Conservation (phyloP, 2,888 invertebrate species). For the Rhagonycha lutea region DNA sequence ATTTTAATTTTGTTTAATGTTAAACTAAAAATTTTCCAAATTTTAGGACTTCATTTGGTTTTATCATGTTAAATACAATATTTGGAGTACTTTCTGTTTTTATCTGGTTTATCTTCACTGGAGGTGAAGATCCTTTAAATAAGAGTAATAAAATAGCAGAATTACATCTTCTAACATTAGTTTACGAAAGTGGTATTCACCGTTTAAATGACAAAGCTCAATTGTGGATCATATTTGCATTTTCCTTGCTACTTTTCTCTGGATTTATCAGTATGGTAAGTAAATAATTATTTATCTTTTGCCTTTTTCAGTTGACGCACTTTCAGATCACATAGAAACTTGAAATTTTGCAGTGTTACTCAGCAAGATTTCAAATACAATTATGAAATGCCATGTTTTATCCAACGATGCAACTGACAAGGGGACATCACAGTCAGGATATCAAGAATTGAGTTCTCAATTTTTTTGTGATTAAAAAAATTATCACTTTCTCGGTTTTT, state of each 20-base stretch:
- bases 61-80: constrained; percentile 61
- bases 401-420: too few species aligned
- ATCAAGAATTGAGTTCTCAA: too few species aligned
- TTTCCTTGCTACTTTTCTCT: constrained; percentile 60
- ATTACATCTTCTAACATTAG: constrained; percentile 62
- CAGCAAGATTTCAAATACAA: too few species aligned
- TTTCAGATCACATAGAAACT: too few species aligned
- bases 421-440: too few species aligned
- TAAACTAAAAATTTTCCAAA: neutral
- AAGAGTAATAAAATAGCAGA: constrained; percentile 58
- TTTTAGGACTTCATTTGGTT: constrained; percentile 65
- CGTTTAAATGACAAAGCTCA: constrained; percentile 55
- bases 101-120: constrained; percentile 59
- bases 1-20: neutral
- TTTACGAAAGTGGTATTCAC: constrained; percentile 62
- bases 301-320: too few species aligned
- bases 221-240: constrained; percentile 63
- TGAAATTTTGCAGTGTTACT: too few species aligned
- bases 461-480: too few species aligned
- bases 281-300: neutral
- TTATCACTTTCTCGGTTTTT: too few species aligned
- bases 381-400: too few species aligned
- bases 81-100: constrained; percentile 64
- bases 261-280: constrained; percentile 67
- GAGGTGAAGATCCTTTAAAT: constrained; percentile 43